These are phyloP conservation scores for Anagrus nilaparvatae DNA, from an alignment of 1,140 invertebrate species.

Conservation along the genomic window DNA sequence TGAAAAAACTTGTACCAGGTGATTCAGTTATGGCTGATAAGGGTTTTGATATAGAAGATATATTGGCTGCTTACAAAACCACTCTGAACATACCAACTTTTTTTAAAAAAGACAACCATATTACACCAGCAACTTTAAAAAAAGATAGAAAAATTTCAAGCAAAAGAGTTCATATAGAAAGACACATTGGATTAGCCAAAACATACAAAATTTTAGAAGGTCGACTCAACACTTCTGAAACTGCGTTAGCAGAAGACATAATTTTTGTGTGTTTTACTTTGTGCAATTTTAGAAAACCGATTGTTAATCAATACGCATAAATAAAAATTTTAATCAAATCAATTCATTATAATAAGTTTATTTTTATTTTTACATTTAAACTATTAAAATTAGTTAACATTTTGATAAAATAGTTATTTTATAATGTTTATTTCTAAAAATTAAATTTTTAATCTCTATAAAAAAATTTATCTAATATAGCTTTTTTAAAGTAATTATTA, in stretches of 20 bases:
- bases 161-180: slow-evolving; percentile 13
- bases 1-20: slow-evolving; percentile 8
- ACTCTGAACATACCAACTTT: slow-evolving; percentile 12
- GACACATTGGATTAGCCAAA: slow-evolving; percentile 24
- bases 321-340: slow-evolving; percentile 4
- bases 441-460: slow-evolving; percentile 5
- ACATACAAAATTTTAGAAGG: slow-evolving; percentile 21
- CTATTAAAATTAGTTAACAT: no score
- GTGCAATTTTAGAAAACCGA: slow-evolving; percentile 10
- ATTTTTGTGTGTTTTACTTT: slow-evolving; percentile 13
- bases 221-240: slow-evolving; percentile 10
- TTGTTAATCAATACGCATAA: neutral
- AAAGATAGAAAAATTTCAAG: slow-evolving; percentile 25
- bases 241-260: slow-evolving; percentile 13
- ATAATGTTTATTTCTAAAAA: neutral
- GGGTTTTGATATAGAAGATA: slow-evolving; percentile 19
- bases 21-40: slow-evolving; percentile 18
- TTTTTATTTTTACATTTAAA: no score
- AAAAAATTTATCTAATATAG: slow-evolving; percentile 12
- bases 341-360: no score
- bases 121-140: slow-evolving; percentile 18
- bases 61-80: slow-evolving; percentile 11
- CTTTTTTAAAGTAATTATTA: slow-evolving; percentile 9
- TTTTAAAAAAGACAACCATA: slow-evolving; percentile 14
- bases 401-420: neutral